These are phyloP conservation scores for Hypsopygia costalis DNA, from an alignment of 2,888 invertebrate genomes.

Conservation along the genomic window DNA sequence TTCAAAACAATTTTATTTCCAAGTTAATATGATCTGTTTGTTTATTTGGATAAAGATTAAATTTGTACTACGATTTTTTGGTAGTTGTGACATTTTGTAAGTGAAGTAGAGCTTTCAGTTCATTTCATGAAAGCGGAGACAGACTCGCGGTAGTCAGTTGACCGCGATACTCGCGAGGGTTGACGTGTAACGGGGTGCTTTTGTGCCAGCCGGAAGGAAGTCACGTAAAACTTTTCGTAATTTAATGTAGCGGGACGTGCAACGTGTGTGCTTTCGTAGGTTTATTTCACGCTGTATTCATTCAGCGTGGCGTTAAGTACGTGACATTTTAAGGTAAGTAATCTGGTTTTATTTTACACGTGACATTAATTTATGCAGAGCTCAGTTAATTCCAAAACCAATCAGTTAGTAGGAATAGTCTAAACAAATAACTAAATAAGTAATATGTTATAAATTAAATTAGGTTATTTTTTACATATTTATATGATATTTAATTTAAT, in stretches of 20 bases:
- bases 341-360: too few relatives aligned
- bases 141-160: slow-evolving; percentile 61
- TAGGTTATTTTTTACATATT: too few relatives aligned
- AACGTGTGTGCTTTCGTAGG: slow-evolving; percentile 14
- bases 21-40: slow-evolving; percentile 19
- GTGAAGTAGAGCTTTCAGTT: slow-evolving; percentile 55
- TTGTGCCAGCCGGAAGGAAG: slow-evolving; percentile 19
- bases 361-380: too few relatives aligned
- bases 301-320: background rate
- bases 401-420: too few relatives aligned
- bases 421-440: too few relatives aligned
- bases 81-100: slow-evolving; percentile 36
- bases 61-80: slow-evolving; percentile 15
- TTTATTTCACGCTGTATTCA: slow-evolving; percentile 7
- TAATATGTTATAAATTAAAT: too few relatives aligned
- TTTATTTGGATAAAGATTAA: slow-evolving; percentile 1
- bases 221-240: slow-evolving; percentile 63
- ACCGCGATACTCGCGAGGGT: slow-evolving; percentile 72
- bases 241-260: slow-evolving; percentile 17
- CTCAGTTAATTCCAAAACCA: too few relatives aligned
- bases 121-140: slow-evolving; percentile 75
- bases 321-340: slow-evolving; percentile 3
- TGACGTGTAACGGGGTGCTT: slow-evolving; percentile 32
- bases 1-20: slow-evolving; percentile 61
- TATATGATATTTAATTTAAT: too few relatives aligned